Conservation (phyloP, 1,140 invertebrate species). For the Daktulosphaira vitifoliae region DNA sequence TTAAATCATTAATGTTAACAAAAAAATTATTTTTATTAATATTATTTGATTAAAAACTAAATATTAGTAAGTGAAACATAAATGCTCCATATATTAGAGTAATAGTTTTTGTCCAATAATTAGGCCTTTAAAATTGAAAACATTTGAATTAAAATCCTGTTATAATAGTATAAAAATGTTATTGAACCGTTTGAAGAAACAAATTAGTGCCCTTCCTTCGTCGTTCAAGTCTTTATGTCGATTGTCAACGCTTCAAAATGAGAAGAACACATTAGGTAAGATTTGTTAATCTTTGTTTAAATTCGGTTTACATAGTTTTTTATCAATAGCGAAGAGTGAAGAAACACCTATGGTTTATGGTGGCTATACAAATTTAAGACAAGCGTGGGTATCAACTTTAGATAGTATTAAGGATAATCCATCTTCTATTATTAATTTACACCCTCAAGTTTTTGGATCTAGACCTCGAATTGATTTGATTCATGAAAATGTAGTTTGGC, state of each 20-base stretch:
- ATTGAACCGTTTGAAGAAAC: constrained; percentile 11
- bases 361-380: constrained; percentile 48
- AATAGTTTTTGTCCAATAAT: too few relatives aligned
- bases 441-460: constrained; percentile 76
- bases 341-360: constrained; percentile 34
- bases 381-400: constrained; percentile 89
- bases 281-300: background rate
- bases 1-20: too few relatives aligned
- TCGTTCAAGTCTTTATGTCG: background rate
- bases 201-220: background rate
- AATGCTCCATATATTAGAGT: too few relatives aligned
- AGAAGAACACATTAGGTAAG: background rate
- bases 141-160: background rate
- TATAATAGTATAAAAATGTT: background rate
- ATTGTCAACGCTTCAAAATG: background rate
- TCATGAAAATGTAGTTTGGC: constrained; percentile 81
- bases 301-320: background rate
- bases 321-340: constrained; percentile 9
- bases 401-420: constrained; percentile 69
- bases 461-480: constrained; percentile 83
- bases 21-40: too few relatives aligned
- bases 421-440: constrained; percentile 73
- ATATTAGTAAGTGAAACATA: too few relatives aligned
- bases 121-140: too few relatives aligned
- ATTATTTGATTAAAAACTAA: too few relatives aligned